Evolutionary conservation across 2,888 invertebrate species (phyloP).

Genomic region (Malthinus flaveolus): DNA sequence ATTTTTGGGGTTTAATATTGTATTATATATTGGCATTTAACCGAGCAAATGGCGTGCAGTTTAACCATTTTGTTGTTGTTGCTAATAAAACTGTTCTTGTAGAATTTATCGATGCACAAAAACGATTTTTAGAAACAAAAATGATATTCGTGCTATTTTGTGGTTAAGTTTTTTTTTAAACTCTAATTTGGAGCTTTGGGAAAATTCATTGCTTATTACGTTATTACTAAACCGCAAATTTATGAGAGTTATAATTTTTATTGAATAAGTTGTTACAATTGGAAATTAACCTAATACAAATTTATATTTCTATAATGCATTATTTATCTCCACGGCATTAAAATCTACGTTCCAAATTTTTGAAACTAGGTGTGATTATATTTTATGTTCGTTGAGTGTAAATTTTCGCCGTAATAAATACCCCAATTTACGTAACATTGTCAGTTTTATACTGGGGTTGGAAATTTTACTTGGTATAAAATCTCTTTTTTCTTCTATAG

Average conservation of each 20-base stretch:
- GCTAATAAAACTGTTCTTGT: background rate
- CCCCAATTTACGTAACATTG: constrained; percentile 25
- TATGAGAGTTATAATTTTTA: constrained; percentile 1
- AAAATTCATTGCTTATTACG: background rate
- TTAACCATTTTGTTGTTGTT: too few relatives aligned
- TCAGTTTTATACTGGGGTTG: constrained; percentile 22
- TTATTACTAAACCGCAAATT: background rate
- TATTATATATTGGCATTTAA: too few relatives aligned
- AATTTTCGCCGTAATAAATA: constrained; percentile 25
- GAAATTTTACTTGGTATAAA: constrained; percentile 21
- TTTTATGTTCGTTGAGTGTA: constrained; percentile 22
- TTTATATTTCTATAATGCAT: constrained; percentile 7
- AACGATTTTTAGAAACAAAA: constrained; percentile 14
- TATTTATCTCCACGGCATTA: constrained; percentile 6
- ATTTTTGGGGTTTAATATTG: too few relatives aligned
- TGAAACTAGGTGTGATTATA: constrained; percentile 20
- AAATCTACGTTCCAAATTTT: constrained; percentile 18
- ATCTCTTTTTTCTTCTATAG: constrained; percentile 13
- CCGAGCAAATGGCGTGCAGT: too few relatives aligned
- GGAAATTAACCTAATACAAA: constrained; percentile 8
- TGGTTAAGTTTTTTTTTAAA: background rate
- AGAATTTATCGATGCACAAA: constrained; percentile 22
- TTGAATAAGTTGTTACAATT: background rate
- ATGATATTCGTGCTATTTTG: background rate
- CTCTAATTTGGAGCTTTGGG: background rate